Base-by-base conservation (phyloP, 2,797 vertebrate species). In the Alectoris magna region DNA sequence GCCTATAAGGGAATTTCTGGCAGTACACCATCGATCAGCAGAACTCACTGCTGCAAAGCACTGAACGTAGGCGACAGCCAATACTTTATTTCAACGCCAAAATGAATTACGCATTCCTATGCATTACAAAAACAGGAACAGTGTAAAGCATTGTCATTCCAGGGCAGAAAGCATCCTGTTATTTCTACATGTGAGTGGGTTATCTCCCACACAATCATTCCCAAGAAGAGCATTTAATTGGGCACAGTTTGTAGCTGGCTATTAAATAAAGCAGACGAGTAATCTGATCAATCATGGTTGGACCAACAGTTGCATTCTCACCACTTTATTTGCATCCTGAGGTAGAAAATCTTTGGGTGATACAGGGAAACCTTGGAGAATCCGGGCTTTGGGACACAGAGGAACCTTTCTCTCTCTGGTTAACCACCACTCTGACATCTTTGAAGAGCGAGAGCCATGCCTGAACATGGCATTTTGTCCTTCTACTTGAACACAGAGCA, bases 21-120 rank as follows among this genome's bases (percentile, higher is more conserved):
- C 31, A 11, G 8, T 13, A 1, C 6, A 0, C 3, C 0, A 1
- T 5, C 56, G 24, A 19, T 5, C 59, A 7, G 14, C 14, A 27
- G 16, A 69, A 29, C 16, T 55, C 66, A 2, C 6, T 53, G 53
- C 44, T 74, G 55, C 7, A 16, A 71, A 44, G 5, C 39, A 26
- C 0, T 9, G 22, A 55, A 22, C 5, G 0, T 2, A 23, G 12
- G 43, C 9, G 16, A 11, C 16, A 63, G 5, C 3, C 29, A 44
- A 4, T 24, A 3, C 38, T 39, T 73, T 24, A 48, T 51, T 78
- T 64, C 24, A 27, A 15, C 9, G 16, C 7, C 9, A 72, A 82
- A 85, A 9, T 12, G 1, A 9, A 38, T 74, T 22, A 9, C 0
- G 4, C 1, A 0, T 73, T 56, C 43, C 3, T 59, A 19, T 29